Conservation (phyloP, 2,797 vertebrate species). For the Trachops cirrhosus region DNA sequence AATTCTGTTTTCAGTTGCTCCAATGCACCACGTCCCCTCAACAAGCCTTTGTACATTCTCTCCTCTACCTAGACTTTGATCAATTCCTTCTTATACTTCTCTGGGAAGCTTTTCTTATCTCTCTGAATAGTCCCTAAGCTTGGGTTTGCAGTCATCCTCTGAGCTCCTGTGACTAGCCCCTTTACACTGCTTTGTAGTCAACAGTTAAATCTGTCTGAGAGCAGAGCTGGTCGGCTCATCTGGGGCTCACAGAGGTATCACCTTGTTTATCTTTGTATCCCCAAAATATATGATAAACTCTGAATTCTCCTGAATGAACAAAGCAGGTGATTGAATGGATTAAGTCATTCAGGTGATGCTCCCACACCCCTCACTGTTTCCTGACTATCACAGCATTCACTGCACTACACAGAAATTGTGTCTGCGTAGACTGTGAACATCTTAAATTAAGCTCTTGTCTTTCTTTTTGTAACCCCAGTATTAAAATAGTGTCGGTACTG, state of each 20-base stretch:
- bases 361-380: not conserved
- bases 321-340: not conserved
- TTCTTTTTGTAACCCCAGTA: not conserved
- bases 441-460: not conserved
- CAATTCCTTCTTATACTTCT: not conserved
- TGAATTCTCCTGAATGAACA: not conserved
- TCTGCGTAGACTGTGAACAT: not conserved
- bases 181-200: not conserved
- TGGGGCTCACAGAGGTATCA: not conserved
- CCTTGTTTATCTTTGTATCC: not conserved
- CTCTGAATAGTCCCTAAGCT: not conserved
- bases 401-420: not conserved
- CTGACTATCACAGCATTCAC: not conserved
- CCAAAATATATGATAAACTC: not conserved
- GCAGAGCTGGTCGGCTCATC: not conserved
- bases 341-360: not conserved
- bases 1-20: not conserved
- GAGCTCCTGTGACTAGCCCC: not conserved
- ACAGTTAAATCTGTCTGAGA: not conserved
- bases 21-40: not conserved
- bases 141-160: not conserved
- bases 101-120: not conserved
- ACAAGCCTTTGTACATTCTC: not conserved
- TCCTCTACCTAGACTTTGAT: not conserved
- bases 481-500: not conserved